These are phyloP conservation scores for Hippoglossus hippoglossus DNA, from an alignment of 2,797 vertebrate genomes.

Conservation along the genomic window DNA sequence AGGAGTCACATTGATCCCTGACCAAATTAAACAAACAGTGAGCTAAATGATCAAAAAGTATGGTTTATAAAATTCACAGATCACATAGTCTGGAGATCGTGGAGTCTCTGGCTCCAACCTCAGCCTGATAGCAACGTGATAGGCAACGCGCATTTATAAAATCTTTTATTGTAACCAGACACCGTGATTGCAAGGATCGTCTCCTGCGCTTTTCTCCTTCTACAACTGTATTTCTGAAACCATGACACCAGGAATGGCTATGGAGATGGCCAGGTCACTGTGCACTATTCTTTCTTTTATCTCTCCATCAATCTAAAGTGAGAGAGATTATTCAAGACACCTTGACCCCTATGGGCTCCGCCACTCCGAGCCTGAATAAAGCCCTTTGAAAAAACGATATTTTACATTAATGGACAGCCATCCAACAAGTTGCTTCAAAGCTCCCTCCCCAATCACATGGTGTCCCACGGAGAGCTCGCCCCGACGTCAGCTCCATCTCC, in stretches of 20 bases:
- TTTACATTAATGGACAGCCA: slow-evolving; percentile 87
- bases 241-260: slow-evolving; percentile 57
- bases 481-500: slow-evolving; percentile 76
- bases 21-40: slow-evolving; percentile 68
- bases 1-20: slow-evolving; percentile 57
- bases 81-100: slow-evolving; percentile 45
- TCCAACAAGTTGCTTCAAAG: slow-evolving; percentile 89
- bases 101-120: slow-evolving; percentile 9
- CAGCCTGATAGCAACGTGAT: slow-evolving; percentile 26
- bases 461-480: slow-evolving; percentile 79
- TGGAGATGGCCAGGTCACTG: slow-evolving; percentile 61
- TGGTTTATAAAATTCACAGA: slow-evolving; percentile 53
- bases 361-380: slow-evolving; percentile 83
- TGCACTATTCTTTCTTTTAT: slow-evolving; percentile 55
- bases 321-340: slow-evolving; percentile 79
- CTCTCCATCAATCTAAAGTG: slow-evolving; percentile 61
- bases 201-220: slow-evolving; percentile 46
- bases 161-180: slow-evolving; percentile 51
- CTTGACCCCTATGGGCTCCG: slow-evolving; percentile 76
- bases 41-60: slow-evolving; percentile 56
- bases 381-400: slow-evolving; percentile 84
- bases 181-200: slow-evolving; percentile 33
- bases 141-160: slow-evolving; percentile 12
- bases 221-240: slow-evolving; percentile 48
- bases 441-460: slow-evolving; percentile 81